A percentile compares a stretch with the other conserved stretches of the same genome.
Conservation (phyloP, 1,140 invertebrate genomes). For the Diorhabda sublineata region DNA sequence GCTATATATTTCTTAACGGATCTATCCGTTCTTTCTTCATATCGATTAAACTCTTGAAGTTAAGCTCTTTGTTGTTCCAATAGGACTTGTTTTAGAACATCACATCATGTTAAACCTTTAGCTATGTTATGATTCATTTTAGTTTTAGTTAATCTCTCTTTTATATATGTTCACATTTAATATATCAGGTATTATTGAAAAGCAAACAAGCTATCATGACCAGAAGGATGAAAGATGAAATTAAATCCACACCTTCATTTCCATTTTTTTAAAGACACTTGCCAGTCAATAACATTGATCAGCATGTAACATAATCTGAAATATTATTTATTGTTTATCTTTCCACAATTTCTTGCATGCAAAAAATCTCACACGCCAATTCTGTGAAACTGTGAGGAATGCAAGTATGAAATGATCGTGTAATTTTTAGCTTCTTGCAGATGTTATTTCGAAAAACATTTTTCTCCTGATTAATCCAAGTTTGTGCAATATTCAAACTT, state of each 20-base stretch:
- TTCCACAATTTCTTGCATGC: not conserved
- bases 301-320: not conserved
- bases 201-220: not conserved
- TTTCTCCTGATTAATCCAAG: not conserved
- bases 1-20: not conserved
- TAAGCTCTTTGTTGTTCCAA: conserved; percentile 1
- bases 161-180: not conserved
- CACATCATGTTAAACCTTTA: not conserved
- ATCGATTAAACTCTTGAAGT: not conserved
- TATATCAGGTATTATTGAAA: not conserved
- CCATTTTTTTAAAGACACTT: not conserved
- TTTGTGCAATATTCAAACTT: conserved; percentile 3
- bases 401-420: not conserved
- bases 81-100: not conserved
- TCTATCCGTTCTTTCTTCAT: not conserved
- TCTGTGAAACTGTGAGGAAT: not conserved
- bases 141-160: not conserved
- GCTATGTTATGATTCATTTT: not conserved
- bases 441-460: not conserved
- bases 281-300: not conserved
- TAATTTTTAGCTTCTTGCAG: not conserved
- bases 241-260: not conserved
- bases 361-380: not conserved
- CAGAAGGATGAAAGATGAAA: not conserved
- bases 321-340: not conserved